Evolutionary conservation across 2,113 vertebrate species (phyloP).

Genomic region (Brienomyrus longianalis): DNA sequence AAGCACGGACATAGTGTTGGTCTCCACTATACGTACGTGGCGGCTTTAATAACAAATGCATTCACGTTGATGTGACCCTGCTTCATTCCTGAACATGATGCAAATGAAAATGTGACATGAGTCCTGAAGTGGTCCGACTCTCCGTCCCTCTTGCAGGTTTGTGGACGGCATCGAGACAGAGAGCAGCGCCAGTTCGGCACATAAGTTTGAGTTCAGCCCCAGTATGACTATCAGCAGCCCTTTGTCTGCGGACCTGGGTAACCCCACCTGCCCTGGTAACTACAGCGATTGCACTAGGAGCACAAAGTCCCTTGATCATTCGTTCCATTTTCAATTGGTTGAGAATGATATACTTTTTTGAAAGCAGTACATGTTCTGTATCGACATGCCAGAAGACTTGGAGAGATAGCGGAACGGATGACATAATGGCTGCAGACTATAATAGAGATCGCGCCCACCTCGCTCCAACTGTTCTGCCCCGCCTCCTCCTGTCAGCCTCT

Average conservation of each 20-base stretch:
- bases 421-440: background rate
- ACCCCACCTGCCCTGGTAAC: background rate
- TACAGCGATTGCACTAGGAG: background rate
- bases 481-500: background rate
- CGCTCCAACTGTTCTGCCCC: background rate
- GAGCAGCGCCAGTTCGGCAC: conserved; percentile 46
- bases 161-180: conserved; percentile 72
- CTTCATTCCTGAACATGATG: background rate
- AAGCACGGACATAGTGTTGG: background rate
- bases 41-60: background rate
- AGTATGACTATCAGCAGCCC: conserved; percentile 42
- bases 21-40: background rate
- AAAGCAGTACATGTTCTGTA: background rate
- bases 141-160: conserved; percentile 46
- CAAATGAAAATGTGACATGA: background rate
- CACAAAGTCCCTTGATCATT: background rate
- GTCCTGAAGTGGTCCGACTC: background rate
- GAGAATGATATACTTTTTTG: background rate
- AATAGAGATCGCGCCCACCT: background rate
- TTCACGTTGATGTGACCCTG: background rate
- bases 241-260: conserved; percentile 48
- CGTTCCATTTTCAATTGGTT: background rate
- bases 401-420: background rate
- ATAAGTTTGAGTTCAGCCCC: conserved; percentile 66
- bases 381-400: background rate